Evolutionary conservation across 2,797 vertebrate genomes (phyloP), one percentile per base, ranked within the genome.

Genomic region (Cygnus olor): DNA sequence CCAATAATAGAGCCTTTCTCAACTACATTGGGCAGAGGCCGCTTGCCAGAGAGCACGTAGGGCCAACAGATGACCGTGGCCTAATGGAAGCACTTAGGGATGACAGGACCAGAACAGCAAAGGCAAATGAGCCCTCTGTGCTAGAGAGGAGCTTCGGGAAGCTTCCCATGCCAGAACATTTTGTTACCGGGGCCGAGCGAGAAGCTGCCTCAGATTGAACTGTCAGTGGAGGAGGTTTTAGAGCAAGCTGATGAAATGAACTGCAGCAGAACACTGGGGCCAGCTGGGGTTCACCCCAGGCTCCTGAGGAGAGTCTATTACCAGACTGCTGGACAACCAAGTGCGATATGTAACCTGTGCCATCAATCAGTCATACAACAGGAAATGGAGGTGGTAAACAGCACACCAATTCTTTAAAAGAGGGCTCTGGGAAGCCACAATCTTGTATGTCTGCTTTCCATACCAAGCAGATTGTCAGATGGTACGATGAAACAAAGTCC

Each of bases 221-320:
- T 92, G 80, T 89, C 92, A 92, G 78, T 69, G 86, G 66, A 69
- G 49, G 49, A 86, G 54, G 17, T 65, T 96, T 94, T 76, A 81
- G 78, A 90, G 63, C 66, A 88, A 90, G 70, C 2, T 86, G 78
- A 86, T 90, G 68, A 76, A 96, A 94, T 32, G 54, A 90, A 79
- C 25, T 72, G 54, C 80, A 93, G 60, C 86, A 93, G 84, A 93
- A 89, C 78, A 79, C n/a, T 0, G 0, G 14, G 34, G 78, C 80
- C 38, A 76, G 66, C 74, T 0, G 1, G 42, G 51, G 56, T 70
- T 92, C 84, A 87, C 42, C 45, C 61, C 47, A 51, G 58, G 30
- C 63, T 93, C 84, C 70, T 0, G 10, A 73, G 64, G 66, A 90
- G 34, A 63, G 73, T 93, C 88, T 79, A 54, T 95, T 90, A 81